phyloP scores from a whole-genome alignment of 2,888 invertebrate genomes.

The Tromatobia lineatoria region DNA sequence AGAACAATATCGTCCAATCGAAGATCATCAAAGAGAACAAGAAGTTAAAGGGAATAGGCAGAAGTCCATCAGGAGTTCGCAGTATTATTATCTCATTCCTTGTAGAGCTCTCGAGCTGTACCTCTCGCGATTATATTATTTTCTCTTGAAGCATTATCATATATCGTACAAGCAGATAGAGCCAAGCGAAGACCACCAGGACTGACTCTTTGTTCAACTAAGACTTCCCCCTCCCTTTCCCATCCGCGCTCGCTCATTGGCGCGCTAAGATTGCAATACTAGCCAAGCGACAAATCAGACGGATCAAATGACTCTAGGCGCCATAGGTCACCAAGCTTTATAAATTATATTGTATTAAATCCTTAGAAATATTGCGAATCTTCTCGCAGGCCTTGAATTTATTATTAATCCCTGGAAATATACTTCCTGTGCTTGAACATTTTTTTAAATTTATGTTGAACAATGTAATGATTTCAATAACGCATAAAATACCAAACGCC shows the following conservation, averaged over 20 bases:
- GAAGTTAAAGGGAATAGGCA: slow-evolving; percentile 9
- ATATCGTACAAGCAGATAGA: slow-evolving; percentile 39
- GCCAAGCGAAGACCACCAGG: slow-evolving; percentile 48
- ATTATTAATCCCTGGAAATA: background rate
- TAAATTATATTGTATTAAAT: slow-evolving; percentile 12
- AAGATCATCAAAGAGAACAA: slow-evolving; percentile 19
- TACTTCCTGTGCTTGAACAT: background rate
- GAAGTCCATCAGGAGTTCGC: slow-evolving; percentile 36
- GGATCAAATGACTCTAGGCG: slow-evolving; percentile 24
- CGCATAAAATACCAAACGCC: too few relatives aligned
- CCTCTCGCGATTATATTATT: slow-evolving; percentile 43
- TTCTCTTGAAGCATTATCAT: slow-evolving; percentile 49
- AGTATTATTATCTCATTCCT: slow-evolving; percentile 35
- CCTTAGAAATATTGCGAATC: background rate
- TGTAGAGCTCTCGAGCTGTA: background rate
- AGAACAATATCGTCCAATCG: slow-evolving; percentile 31
- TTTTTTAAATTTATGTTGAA: background rate
- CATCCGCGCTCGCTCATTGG: slow-evolving; percentile 36
- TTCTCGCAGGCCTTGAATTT: background rate
- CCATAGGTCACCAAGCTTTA: slow-evolving; percentile 28
- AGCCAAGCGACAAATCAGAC: slow-evolving; percentile 3
- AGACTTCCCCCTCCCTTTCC: background rate
- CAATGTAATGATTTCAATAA: background rate
- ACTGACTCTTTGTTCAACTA: slow-evolving; percentile 30
- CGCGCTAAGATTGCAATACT: slow-evolving; percentile 46